phyloP scores from a whole-genome alignment of 2,888 invertebrate genomes.

The Torymus auratus region DNA sequence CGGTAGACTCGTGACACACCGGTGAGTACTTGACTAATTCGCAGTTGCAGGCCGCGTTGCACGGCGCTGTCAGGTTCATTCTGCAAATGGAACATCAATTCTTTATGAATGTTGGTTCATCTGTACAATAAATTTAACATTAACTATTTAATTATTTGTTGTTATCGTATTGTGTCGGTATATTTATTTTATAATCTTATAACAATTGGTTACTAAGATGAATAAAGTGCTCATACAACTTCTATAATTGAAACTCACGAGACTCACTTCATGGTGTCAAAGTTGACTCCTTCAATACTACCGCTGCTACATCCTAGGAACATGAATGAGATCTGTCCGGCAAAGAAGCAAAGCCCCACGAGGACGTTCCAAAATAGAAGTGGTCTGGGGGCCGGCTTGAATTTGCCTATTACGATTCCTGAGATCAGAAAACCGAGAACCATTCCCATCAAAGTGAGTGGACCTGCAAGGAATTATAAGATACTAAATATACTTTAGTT shows the following conservation, averaged over 20 bases:
- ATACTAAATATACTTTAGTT: too few relatives aligned
- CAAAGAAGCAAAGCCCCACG: slow-evolving; percentile 79
- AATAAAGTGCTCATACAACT: too few relatives aligned
- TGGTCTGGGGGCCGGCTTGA: slow-evolving; percentile 79
- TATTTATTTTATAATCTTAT: too few relatives aligned
- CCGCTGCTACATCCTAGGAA: slow-evolving; percentile 79
- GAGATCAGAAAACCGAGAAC: slow-evolving; percentile 80
- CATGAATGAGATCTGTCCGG: slow-evolving; percentile 79
- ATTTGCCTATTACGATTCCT: slow-evolving; percentile 81
- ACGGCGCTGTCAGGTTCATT: slow-evolving; percentile 78
- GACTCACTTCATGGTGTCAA: slow-evolving; percentile 71
- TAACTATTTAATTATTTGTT: too few relatives aligned
- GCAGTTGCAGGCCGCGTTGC: slow-evolving; percentile 82
- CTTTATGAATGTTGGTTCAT: too few relatives aligned
- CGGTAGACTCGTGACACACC: slow-evolving; percentile 80
- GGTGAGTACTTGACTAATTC: slow-evolving; percentile 81
- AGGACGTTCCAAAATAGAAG: slow-evolving; percentile 82
- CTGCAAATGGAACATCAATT: slow-evolving; percentile 67
- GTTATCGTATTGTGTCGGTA: too few relatives aligned
- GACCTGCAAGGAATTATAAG: slow-evolving; percentile 72
- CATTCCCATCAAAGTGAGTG: slow-evolving; percentile 80
- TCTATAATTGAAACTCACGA: slow-evolving; percentile 26
- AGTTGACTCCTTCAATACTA: slow-evolving; percentile 73
- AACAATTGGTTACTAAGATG: too few relatives aligned
- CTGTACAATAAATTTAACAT: too few relatives aligned